Evolutionary conservation across 1,140 invertebrate species (phyloP), one percentile per base, ranked within the genome.

Genomic region (Hyposmocoma kahamanoa): DNA sequence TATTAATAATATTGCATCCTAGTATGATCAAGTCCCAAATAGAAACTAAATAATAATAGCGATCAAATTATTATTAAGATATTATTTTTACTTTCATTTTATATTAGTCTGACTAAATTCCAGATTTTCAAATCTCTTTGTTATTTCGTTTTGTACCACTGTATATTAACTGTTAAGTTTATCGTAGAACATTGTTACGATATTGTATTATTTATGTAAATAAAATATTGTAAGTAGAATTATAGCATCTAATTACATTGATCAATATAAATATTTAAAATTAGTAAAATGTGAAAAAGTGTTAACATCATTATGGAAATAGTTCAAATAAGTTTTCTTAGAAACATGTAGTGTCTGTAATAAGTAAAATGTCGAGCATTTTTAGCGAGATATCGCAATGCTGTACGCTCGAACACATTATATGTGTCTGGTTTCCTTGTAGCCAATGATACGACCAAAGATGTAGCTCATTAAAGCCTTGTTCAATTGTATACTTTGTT

Each of bases 371-470:
- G 53, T 61, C 59, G 71, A 60, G 65, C 73, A 81, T 79, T 83
- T 72, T 71, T 71, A 62, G 59, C 18, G n/a, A n/a, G n/a, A n/a
- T 64, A 58, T n/a, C 28, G 10, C 6, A 30, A 10, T 30, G 6
- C 13, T 30, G 13, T 6, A 13, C 13, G 28, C 10, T n/a, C 28
- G 28, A 30, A n/a, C 28, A n/a, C 28, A 30, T 60, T 60, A 59
- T 47, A 28, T 62, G 68, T 67, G 66, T 78, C 70, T 72, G 66
- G 62, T 67, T 78, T 67, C 62, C 56, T 70, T 69, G 51, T 73
- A 81, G 83, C 81, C 81, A 84, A 84, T 84, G 81, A 84, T 83
- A 73, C 69, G 77, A 84, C 81, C 81, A 84, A 84, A 84, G 81
- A 84, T 72, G 77, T 84, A 84, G 79, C 67, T 72, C 62, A 84